Evolutionary conservation across 2,797 vertebrate species (phyloP), one percentile per base, ranked within the genome.

Genomic region (Dryobates pubescens): DNA sequence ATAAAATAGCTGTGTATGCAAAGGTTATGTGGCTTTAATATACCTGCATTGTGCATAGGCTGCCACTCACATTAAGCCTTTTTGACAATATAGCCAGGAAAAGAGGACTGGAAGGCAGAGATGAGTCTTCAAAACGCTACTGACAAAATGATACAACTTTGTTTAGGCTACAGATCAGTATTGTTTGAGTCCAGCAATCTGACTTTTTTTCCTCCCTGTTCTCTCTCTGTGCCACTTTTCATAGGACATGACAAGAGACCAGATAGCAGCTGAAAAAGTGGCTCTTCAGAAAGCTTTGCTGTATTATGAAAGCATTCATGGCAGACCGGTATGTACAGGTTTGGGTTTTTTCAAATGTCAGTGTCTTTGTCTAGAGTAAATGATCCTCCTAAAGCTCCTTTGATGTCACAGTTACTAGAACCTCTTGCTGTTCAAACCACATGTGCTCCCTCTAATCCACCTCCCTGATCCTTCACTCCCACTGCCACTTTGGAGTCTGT

Each of bases 231-330:
- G 49, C 61, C 58, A 69, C 43, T 49, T 89, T 96, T 72, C 84
- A 78, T 90, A 99, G 99, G 99, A 99, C 96, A 99, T 99, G 99
- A 99, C 99, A 69, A 98, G 99, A 94, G 99, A 99, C 96, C 98
- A 99, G 97, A 99, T 99, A 57, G 98, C 98, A 58, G 98, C 98
- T 9, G 99, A 99, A 97, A 99, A 99, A 94, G 98, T 99, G 8
- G 98, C 98, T 30, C 98, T 99, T 80, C 99, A 99, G 88, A 99
- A 99, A 97, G 98, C 98, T 61, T 98, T 99, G 41, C 97, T 99
- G 27, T 98, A 98, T 96, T 99, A 99, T 2, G 99, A 99, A 97
- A 98, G 98, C 97, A 98, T 99, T 75, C 99, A 99, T 5, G 98
- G 99, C 32, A 98, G 99, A 97, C 99, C 99, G 36, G 99, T 99